Percentiles rank a stretch among this genome's conserved stretches.
phyloP scores from a whole-genome alignment of 1,140 invertebrate species.

The Dreissena polymorpha region DNA sequence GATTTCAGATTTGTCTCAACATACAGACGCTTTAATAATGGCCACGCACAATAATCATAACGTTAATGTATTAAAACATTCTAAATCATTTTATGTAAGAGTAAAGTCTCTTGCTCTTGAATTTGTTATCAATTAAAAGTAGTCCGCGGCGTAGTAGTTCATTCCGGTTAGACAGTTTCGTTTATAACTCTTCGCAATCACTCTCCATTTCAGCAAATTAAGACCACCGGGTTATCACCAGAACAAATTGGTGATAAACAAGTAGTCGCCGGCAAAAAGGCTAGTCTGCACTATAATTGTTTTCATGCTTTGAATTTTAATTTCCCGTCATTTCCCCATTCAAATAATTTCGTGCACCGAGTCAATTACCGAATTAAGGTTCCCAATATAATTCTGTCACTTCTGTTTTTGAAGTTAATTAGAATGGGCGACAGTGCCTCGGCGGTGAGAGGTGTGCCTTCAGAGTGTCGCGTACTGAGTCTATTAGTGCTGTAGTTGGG shows the following conservation, averaged over 20 bases:
- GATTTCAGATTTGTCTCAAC: too few species aligned
- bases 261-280: slow-evolving; percentile 40
- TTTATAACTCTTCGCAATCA: not conserved
- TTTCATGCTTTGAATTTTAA: slow-evolving; percentile 40
- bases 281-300: slow-evolving; percentile 38
- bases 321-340: slow-evolving; percentile 9
- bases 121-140: not conserved
- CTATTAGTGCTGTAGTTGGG: too few species aligned
- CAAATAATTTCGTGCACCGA: slow-evolving; percentile 9
- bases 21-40: too few species aligned
- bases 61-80: too few species aligned
- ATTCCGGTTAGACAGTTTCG: not conserved
- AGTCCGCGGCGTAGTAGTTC: not conserved
- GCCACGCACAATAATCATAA: too few species aligned
- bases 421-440: slow-evolving; percentile 18
- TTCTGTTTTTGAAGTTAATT: slow-evolving; percentile 47
- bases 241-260: slow-evolving; percentile 45
- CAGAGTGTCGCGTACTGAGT: too few species aligned
- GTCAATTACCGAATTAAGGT: slow-evolving; percentile 45
- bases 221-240: slow-evolving; percentile 29
- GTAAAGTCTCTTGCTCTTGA: too few species aligned
- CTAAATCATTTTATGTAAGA: too few species aligned
- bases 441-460: too few species aligned
- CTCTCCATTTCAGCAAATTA: not conserved
- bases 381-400: slow-evolving; percentile 41